Conservation (phyloP, 2,113 vertebrate genomes). For the Trichomycterus rosablanca region DNA sequence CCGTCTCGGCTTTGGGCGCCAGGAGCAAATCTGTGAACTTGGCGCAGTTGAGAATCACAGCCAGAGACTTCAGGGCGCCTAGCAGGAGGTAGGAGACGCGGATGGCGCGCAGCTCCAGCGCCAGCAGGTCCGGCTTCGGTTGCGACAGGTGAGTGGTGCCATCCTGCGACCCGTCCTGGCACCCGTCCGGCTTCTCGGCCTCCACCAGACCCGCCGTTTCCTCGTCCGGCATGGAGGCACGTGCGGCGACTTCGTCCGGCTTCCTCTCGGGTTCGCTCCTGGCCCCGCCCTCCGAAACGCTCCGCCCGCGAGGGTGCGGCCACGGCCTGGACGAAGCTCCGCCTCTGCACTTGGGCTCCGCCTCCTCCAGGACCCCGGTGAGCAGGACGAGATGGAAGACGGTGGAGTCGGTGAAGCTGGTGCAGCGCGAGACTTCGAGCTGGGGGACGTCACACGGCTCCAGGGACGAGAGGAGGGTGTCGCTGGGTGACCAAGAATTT, state of each 20-base stretch:
- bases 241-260: slow-evolving; percentile 57
- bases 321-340: background rate
- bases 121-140: slow-evolving; percentile 54
- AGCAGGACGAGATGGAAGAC: slow-evolving; percentile 71
- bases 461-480: slow-evolving; percentile 68
- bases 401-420: slow-evolving; percentile 64
- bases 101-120: slow-evolving; percentile 64
- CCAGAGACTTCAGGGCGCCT: slow-evolving; percentile 70
- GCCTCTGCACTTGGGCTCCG: slow-evolving; percentile 47
- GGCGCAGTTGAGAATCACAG: slow-evolving; percentile 67
- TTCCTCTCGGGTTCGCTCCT: slow-evolving; percentile 49
- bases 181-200: slow-evolving; percentile 36
- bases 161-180: slow-evolving; percentile 51
- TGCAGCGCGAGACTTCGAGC: slow-evolving; percentile 60
- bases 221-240: slow-evolving; percentile 47
- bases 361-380: slow-evolving; percentile 70
- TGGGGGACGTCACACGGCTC: slow-evolving; percentile 65
- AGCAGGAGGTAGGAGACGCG: slow-evolving; percentile 70
- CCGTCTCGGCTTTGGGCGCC: slow-evolving; percentile 50
- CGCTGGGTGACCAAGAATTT: slow-evolving; percentile 82
- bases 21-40: slow-evolving; percentile 68
- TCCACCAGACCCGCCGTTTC: slow-evolving; percentile 6
- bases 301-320: slow-evolving; percentile 32
- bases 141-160: slow-evolving; percentile 29
- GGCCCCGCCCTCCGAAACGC: slow-evolving; percentile 42